These are phyloP conservation scores for Sebastes vulpes DNA, from an alignment of 2,797 vertebrate species.

Conservation along the genomic window DNA sequence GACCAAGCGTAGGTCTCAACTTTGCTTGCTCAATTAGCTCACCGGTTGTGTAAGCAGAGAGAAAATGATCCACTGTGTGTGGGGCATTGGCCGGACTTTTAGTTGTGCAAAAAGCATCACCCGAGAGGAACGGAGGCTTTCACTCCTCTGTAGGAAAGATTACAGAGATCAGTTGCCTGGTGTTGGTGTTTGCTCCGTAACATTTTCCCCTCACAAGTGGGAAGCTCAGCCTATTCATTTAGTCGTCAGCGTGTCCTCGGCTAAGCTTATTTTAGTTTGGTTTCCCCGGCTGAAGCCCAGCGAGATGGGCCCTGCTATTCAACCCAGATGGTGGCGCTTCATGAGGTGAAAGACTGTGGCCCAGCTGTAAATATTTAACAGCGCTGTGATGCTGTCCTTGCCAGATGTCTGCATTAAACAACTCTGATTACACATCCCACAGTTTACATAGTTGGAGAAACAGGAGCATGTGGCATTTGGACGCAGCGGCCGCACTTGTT, in stretches of 20 bases:
- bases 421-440: conserved; percentile 89
- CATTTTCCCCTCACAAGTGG: conserved; percentile 52
- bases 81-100: conserved; percentile 27
- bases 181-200: conserved; percentile 39
- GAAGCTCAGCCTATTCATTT: conserved; percentile 58
- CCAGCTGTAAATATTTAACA: conserved; percentile 88
- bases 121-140: conserved; percentile 12
- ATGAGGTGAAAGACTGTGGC: conserved; percentile 84
- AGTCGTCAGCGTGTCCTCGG: conserved; percentile 49
- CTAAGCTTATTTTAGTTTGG: conserved; percentile 75
- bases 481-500: conserved; percentile 81
- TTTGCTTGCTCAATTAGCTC: conserved; percentile 53
- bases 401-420: conserved; percentile 90
- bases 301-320: conserved; percentile 77
- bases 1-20: conserved; percentile 38
- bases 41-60: conserved; percentile 48
- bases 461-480: conserved; percentile 86
- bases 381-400: conserved; percentile 81
- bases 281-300: conserved; percentile 69
- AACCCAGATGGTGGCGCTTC: conserved; percentile 85
- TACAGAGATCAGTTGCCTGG: conserved; percentile 7
- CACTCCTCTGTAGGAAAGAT: conserved; percentile 24
- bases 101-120: conserved; percentile 15
- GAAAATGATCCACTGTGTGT: conserved; percentile 43
- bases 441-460: conserved; percentile 89